Evolutionary conservation across 2,797 vertebrate species (phyloP).

Genomic region (Urocyon cinereoargenteus): DNA sequence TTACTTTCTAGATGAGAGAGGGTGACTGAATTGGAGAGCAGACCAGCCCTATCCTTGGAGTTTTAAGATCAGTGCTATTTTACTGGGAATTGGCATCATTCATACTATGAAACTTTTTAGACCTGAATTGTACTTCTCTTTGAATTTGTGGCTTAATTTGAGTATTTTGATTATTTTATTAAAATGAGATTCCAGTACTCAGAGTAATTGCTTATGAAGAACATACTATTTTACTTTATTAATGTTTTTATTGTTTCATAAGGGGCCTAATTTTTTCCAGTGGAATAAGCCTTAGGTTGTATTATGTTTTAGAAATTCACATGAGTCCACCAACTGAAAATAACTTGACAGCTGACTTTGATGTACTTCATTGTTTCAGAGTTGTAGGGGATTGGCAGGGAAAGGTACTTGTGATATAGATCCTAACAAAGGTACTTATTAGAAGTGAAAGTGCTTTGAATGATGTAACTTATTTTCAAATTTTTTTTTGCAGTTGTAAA

Average conservation of each 20-base stretch:
- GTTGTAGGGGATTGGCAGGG: not conserved
- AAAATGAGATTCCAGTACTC: conserved; percentile 19
- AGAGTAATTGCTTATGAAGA: not conserved
- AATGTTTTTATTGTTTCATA: not conserved
- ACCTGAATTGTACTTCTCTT: not conserved
- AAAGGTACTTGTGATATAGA: not conserved
- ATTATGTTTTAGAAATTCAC: conserved; percentile 40
- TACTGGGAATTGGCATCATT: not conserved
- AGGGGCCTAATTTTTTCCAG: conserved; percentile 29
- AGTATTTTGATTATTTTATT: not conserved
- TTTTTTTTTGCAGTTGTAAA: conserved; percentile 22
- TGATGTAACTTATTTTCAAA: conserved; percentile 2
- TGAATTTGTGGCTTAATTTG: conserved; percentile 32
- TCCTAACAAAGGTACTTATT: not conserved
- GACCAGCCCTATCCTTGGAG: not conserved
- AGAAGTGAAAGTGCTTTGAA: conserved; percentile 37
- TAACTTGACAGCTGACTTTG: not conserved
- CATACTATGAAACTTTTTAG: not conserved
- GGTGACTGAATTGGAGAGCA: not conserved
- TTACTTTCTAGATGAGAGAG: conserved; percentile 20
- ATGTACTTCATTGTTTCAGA: conserved; percentile 15
- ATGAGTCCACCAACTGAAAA: conserved; percentile 20
- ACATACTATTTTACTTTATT: not conserved
- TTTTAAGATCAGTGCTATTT: not conserved
- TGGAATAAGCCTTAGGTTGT: not conserved